Conservation (phyloP, 2,888 invertebrate genomes). For the Sylvicola fuscatus region DNA sequence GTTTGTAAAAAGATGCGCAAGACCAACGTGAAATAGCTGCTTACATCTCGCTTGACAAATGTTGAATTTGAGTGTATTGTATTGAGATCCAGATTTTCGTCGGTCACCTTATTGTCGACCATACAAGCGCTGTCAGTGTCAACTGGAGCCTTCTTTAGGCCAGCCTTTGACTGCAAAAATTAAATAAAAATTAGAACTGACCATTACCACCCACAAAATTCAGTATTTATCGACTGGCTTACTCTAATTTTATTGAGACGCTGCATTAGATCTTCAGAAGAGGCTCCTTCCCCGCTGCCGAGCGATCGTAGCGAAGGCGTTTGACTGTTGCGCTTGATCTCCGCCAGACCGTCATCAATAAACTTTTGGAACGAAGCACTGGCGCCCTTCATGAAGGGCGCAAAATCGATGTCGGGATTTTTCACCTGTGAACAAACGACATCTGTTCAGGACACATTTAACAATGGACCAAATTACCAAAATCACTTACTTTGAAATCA, state of each 20-base stretch:
- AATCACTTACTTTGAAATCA: conserved; percentile 20
- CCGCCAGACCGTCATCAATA: conserved; percentile 24
- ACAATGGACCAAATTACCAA: background rate
- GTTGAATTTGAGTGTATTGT: conserved; percentile 10
- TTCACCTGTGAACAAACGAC: conserved; percentile 14
- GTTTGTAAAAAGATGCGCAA: background rate
- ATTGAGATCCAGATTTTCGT: conserved; percentile 24
- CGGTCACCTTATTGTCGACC: conserved; percentile 23
- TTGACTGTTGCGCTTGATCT: conserved; percentile 16
- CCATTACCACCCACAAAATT: no score
- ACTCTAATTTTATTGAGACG: no score
- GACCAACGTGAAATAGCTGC: background rate
- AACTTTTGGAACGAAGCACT: conserved; percentile 24
- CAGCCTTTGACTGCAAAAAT: background rate
- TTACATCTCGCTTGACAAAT: background rate
- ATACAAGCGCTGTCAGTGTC: conserved; percentile 10
- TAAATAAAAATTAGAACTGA: no score
- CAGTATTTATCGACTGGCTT: no score
- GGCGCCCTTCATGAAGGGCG: conserved; percentile 23
- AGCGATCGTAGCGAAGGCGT: background rate
- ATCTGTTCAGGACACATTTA: no score
- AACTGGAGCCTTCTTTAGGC: background rate
- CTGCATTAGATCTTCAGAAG: no score
- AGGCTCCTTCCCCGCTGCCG: background rate
- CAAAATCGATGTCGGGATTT: conserved; percentile 24